These are phyloP conservation scores for Squalus acanthias DNA, from an alignment of 2,797 vertebrate species.

Conservation along the genomic window DNA sequence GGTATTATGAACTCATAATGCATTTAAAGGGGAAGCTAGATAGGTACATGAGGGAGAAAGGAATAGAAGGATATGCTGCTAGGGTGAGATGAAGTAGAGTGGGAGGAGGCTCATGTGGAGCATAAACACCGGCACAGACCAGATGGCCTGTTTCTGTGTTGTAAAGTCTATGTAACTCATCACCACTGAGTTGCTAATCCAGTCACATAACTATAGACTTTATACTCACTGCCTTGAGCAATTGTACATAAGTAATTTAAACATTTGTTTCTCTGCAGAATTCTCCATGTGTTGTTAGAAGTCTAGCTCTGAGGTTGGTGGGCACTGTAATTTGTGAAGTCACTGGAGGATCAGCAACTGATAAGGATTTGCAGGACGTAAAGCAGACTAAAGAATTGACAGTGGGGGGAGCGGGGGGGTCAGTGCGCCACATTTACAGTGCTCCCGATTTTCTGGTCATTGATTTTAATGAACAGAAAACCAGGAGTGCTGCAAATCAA, in stretches of 20 bases:
- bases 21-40: not conserved
- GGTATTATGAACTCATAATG: not conserved
- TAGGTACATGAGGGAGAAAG: not conserved
- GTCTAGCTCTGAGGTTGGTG: not conserved
- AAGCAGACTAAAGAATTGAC: not conserved
- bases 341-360: not conserved
- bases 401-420: no score
- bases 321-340: not conserved
- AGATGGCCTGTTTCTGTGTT: not conserved
- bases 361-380: not conserved
- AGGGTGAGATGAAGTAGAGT: not conserved
- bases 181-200: not conserved
- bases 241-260: not conserved
- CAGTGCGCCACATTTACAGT: not conserved
- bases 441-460: not conserved
- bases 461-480: not conserved
- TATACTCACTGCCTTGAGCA: not conserved
- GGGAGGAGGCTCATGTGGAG: not conserved
- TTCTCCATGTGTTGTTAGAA: not conserved
- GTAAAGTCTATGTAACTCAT: not conserved
- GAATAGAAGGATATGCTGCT: not conserved
- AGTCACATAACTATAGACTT: not conserved
- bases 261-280: not conserved
- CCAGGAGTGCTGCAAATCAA: not conserved
- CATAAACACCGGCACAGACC: not conserved